A percentile compares a stretch with the other conserved stretches of the same genome.
phyloP scores from a whole-genome alignment of 1,140 invertebrate genomes.

The Brachionus koreanus region DNA sequence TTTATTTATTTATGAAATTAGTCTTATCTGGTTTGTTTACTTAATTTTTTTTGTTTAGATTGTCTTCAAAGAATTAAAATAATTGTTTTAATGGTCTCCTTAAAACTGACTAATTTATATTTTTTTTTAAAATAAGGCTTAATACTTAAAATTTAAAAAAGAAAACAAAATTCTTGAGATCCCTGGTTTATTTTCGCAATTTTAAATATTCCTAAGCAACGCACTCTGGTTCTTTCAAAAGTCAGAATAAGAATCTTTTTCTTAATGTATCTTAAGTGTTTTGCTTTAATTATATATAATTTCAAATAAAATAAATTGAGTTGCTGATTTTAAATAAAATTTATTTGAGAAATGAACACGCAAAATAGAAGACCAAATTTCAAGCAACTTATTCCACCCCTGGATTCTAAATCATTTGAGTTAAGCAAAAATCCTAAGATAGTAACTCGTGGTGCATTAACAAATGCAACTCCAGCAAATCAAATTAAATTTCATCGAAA shows the following conservation, averaged over 20 bases:
- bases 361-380: background rate
- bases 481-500: slow-evolving; percentile 59
- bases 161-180: background rate
- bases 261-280: slow-evolving; percentile 22
- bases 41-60: no score
- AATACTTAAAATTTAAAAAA: background rate
- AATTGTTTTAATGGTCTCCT: no score
- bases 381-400: background rate
- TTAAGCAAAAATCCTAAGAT: background rate
- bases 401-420: background rate
- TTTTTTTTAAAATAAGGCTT: no score
- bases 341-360: background rate
- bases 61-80: no score
- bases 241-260: background rate
- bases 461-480: slow-evolving; percentile 57
- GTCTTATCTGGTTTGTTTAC: no score
- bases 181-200: background rate
- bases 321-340: background rate
- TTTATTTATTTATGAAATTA: no score
- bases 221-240: background rate
- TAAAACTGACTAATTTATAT: no score
- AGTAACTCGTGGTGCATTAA: slow-evolving; percentile 49
- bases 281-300: background rate
- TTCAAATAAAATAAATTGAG: background rate
- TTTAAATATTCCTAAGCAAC: background rate